Conservation (phyloP, 2,888 invertebrate genomes). For the Notodonta ziczac region DNA sequence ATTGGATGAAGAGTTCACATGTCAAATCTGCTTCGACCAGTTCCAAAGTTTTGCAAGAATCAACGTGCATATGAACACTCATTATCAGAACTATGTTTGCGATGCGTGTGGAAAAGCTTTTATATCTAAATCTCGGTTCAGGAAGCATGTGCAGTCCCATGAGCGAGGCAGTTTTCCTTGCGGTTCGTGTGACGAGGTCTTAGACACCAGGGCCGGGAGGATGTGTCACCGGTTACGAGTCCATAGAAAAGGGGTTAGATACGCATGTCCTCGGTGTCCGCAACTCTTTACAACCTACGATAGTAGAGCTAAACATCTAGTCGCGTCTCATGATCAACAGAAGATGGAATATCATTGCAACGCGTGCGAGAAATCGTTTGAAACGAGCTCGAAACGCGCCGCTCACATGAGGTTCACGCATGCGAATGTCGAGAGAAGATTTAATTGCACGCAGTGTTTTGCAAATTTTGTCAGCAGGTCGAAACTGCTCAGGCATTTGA, state of each 20-base stretch:
- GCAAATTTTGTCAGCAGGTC: constrained; percentile 56
- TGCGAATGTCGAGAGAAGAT: constrained; percentile 46
- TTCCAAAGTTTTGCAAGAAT: constrained; percentile 65
- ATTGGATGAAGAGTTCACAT: constrained; percentile 58
- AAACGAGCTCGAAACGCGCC: constrained; percentile 64
- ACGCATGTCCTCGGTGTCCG: constrained; percentile 71
- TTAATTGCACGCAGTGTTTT: constrained; percentile 57
- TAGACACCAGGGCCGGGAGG: constrained; percentile 63
- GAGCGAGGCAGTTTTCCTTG: constrained; percentile 71
- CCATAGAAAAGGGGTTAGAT: constrained; percentile 67
- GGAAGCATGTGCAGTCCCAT: constrained; percentile 70
- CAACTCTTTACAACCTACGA: constrained; percentile 70
- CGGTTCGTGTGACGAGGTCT: constrained; percentile 60
- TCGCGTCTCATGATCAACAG: constrained; percentile 61
- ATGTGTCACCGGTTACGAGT: constrained; percentile 62
- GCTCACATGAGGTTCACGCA: constrained; percentile 61
- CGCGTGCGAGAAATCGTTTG: constrained; percentile 61
- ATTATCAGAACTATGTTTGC: constrained; percentile 74
- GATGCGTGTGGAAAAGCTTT: constrained; percentile 75
- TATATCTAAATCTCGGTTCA: constrained; percentile 67
- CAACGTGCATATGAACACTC: constrained; percentile 75
- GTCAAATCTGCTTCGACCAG: constrained; percentile 63
- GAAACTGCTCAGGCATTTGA: constrained; percentile 57
- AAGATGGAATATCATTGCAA: constrained; percentile 58
- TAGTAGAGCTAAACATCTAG: constrained; percentile 66